phyloP scores from a whole-genome alignment of 2,797 vertebrate species.

The Astyanax mexicanus region DNA sequence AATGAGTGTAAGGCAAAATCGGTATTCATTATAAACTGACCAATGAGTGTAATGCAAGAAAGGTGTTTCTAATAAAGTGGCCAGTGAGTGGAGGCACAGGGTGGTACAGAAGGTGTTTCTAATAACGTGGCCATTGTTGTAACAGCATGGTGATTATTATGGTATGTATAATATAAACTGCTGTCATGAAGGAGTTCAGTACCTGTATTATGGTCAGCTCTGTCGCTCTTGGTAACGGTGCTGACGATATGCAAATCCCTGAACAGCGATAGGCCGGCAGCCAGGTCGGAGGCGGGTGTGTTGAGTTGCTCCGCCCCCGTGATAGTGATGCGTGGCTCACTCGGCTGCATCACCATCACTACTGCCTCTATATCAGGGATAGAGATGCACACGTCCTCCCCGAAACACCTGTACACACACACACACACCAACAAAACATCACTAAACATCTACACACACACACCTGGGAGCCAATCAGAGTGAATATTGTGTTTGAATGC shows the following conservation, averaged over 20 bases:
- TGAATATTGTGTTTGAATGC: conserved; percentile 33
- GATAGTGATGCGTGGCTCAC: conserved; percentile 93
- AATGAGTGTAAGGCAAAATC: no score
- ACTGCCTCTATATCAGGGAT: conserved; percentile 91
- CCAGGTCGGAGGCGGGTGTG: conserved; percentile 83
- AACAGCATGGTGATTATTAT: background rate
- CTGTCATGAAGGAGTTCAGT: background rate
- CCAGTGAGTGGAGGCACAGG: no score
- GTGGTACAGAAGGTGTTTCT: no score
- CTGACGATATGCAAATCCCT: conserved; percentile 92
- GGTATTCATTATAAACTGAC: no score
- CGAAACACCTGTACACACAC: conserved; percentile 87
- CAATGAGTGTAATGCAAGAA: no score
- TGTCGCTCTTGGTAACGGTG: conserved; percentile 85
- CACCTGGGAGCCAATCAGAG: conserved; percentile 19
- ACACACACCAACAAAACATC: conserved; percentile 7
- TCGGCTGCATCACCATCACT: conserved; percentile 93
- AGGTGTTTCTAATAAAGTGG: no score
- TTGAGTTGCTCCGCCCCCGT: conserved; percentile 87
- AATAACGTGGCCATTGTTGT: background rate
- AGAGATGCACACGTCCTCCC: conserved; percentile 93
- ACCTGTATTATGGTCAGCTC: conserved; percentile 75
- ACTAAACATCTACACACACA: conserved; percentile 14
- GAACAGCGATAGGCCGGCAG: conserved; percentile 84
- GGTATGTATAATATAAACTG: background rate